Percentiles rank a stretch among this genome's conserved stretches.
phyloP scores from a whole-genome alignment of 2,797 vertebrate genomes.

The Neosalanx taihuensis region DNA sequence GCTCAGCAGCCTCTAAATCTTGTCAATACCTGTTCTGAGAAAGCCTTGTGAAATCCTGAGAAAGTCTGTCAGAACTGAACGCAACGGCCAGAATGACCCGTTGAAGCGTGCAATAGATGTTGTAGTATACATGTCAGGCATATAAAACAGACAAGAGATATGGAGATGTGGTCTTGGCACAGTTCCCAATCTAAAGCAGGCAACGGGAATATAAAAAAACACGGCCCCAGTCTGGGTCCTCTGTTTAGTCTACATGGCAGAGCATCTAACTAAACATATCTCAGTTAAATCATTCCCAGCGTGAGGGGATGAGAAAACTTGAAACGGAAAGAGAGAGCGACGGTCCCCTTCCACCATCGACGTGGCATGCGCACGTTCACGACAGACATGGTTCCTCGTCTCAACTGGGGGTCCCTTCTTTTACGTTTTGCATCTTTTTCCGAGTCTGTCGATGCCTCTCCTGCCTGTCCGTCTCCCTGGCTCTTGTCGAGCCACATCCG shows the following conservation, averaged over 20 bases:
- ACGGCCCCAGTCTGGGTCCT: not conserved
- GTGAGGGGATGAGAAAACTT: too few relatives aligned
- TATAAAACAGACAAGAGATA: not conserved
- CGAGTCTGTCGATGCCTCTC: not conserved
- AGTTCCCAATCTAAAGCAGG: not conserved
- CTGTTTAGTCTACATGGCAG: not conserved
- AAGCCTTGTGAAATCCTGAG: not conserved
- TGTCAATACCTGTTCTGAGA: not conserved
- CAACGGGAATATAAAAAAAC: not conserved
- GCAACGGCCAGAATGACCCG: not conserved
- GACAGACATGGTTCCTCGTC: not conserved
- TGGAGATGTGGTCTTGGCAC: not conserved
- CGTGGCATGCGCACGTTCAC: not conserved
- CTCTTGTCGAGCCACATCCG: not conserved
- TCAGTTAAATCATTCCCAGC: not conserved
- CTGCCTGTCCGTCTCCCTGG: not conserved
- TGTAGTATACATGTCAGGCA: not conserved
- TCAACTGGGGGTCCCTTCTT: not conserved
- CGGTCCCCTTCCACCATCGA: too few relatives aligned
- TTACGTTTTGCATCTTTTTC: not conserved
- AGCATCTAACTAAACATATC: not conserved
- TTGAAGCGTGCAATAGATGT: not conserved
- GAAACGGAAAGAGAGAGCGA: too few relatives aligned
- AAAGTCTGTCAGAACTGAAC: not conserved
- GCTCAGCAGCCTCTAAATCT: slow-evolving; percentile 4